These are phyloP conservation scores for Mamestra configurata DNA, from an alignment of 1,140 invertebrate species.

Conservation along the genomic window DNA sequence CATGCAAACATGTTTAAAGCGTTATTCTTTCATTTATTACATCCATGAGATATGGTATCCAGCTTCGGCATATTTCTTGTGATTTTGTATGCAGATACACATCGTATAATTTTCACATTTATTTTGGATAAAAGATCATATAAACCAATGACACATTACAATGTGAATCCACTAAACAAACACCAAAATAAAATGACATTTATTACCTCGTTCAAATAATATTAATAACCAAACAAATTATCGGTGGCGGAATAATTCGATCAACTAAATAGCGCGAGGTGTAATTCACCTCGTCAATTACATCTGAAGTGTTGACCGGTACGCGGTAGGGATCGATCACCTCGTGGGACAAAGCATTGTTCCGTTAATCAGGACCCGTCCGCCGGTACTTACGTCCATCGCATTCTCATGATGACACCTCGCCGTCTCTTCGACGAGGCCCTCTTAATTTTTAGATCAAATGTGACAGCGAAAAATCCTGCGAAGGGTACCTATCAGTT, in stretches of 20 bases:
- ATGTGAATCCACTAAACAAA: neutral
- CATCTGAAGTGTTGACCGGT: conserved; percentile 51
- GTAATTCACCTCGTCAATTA: conserved; percentile 52
- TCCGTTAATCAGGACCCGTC: conserved; percentile 44
- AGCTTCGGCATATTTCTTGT: too few species aligned
- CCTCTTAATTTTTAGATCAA: neutral
- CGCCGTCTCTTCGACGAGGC: neutral
- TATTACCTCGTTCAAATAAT: conserved; percentile 19
- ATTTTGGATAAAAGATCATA: neutral
- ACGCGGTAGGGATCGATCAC: conserved; percentile 45
- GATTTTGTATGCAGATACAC: too few species aligned
- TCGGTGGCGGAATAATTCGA: conserved; percentile 12
- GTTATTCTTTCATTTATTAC: too few species aligned
- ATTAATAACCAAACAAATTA: conserved; percentile 2
- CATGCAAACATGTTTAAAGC: too few species aligned
- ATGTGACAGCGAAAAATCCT: neutral
- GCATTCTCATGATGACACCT: conserved; percentile 39
- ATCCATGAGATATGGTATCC: too few species aligned
- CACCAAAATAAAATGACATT: neutral
- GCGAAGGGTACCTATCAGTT: neutral
- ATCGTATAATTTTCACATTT: neutral
- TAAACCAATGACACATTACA: neutral
- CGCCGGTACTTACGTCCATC: conserved; percentile 39
- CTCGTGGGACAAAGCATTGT: conserved; percentile 52
- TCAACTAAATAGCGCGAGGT: conserved; percentile 25